A percentile compares a stretch with the other conserved stretches of the same genome.
These are phyloP conservation scores for Rynchops niger DNA, from an alignment of 2,113 vertebrate genomes.

Conservation along the genomic window DNA sequence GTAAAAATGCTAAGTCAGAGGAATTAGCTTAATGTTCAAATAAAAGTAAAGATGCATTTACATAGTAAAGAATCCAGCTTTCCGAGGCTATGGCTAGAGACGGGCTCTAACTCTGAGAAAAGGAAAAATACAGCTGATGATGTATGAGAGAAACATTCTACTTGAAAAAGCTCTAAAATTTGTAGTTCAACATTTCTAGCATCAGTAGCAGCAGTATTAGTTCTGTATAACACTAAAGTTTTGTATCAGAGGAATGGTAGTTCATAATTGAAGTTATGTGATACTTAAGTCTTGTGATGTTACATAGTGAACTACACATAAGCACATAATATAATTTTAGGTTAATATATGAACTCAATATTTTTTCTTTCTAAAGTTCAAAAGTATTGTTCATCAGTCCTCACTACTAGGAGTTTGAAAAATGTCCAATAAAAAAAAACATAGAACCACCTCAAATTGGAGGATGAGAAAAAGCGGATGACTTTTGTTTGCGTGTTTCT, in stretches of 20 bases:
- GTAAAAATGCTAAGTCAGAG: not conserved
- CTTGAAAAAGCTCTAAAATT: not conserved
- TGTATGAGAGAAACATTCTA: not conserved
- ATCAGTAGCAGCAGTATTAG: not conserved
- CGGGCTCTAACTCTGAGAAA: not conserved
- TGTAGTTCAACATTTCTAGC: not conserved
- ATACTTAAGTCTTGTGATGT: fast-evolving
- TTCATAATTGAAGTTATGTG: not conserved
- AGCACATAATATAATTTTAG: not conserved
- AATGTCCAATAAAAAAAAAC: not conserved
- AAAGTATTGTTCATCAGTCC: not conserved
- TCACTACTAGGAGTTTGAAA: not conserved
- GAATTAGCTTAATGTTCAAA: not conserved
- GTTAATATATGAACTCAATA: not conserved
- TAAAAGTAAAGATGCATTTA: not conserved
- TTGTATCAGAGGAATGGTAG: not conserved
- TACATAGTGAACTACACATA: not conserved
- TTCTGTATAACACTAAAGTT: not conserved
- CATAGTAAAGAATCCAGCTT: not conserved
- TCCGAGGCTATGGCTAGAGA: not conserved
- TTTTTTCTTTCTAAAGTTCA: not conserved
- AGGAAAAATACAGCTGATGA: not conserved
- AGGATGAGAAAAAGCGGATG: not conserved
- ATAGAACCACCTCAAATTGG: not conserved
- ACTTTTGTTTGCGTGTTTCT: not conserved